Conservation (phyloP, 2,113 vertebrate genomes). For the Oxygymnocypris stewartii region DNA sequence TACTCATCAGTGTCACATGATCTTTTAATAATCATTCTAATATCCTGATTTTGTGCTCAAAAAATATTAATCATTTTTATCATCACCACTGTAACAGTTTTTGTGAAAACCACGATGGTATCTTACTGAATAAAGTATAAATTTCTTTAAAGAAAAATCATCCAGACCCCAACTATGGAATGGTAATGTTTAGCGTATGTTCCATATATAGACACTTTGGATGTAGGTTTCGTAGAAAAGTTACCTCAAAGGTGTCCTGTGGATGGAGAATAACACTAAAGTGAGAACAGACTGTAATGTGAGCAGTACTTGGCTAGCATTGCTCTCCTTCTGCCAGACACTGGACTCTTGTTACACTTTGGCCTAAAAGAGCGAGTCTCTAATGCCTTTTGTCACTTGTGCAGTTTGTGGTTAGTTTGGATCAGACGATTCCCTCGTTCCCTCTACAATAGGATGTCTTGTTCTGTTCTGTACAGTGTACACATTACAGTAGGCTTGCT, state of each 20-base stretch:
- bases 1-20: background rate
- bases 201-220: background rate
- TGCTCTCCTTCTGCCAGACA: conserved; percentile 6
- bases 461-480: background rate
- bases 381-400: conserved; percentile 15
- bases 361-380: conserved; percentile 23
- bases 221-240: background rate
- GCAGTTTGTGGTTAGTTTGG: conserved; percentile 16
- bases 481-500: too few species aligned
- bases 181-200: background rate
- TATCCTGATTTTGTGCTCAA: background rate
- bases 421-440: background rate
- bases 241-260: background rate
- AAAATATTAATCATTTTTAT: background rate
- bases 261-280: background rate
- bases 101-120: background rate
- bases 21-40: background rate
- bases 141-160: background rate
- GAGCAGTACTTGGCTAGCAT: conserved; percentile 36
- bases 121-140: background rate
- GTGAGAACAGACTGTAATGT: conserved; percentile 42
- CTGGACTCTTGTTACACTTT: conserved; percentile 31
- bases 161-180: background rate
- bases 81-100: too few species aligned
- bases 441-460: background rate